Conservation (phyloP, 2,113 vertebrate species). For the Mastomys natalensis region DNA sequence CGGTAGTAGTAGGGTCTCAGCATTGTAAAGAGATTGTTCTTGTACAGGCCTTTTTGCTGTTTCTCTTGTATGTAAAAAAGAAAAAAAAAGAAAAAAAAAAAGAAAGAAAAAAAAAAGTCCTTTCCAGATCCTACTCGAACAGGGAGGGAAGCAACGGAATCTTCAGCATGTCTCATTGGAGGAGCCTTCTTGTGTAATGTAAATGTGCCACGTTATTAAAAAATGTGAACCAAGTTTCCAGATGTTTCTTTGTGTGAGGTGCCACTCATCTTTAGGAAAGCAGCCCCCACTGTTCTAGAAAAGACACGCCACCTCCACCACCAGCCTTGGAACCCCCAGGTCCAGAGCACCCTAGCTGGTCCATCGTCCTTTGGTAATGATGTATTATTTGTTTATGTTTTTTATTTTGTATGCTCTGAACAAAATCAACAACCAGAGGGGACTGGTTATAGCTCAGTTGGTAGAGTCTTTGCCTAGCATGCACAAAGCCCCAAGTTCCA, state of each 20-base stretch:
- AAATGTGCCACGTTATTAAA: conserved; percentile 99
- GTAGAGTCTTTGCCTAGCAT: background rate
- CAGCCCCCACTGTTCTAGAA: background rate
- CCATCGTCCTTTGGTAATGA: background rate
- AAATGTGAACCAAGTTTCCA: conserved; percentile 96
- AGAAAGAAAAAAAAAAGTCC: conserved; percentile 87
- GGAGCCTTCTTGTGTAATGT: conserved; percentile 97
- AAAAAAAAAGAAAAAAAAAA: background rate
- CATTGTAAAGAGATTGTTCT: conserved; percentile 99
- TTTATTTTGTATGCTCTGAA: background rate
- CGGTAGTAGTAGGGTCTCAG: conserved; percentile 96
- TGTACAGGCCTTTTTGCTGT: conserved; percentile 94
- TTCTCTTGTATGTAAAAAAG: conserved; percentile 94
- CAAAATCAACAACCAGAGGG: background rate
- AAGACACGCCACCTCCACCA: background rate
- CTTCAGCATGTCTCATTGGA: conserved; percentile 99
- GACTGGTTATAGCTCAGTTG: background rate
- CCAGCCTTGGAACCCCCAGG: background rate
- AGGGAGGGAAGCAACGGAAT: conserved; percentile 94
- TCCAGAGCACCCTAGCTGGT: background rate
- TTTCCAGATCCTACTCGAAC: conserved; percentile 97
- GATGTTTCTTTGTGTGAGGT: conserved; percentile 87
- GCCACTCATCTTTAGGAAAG: background rate
- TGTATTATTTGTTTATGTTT: background rate
- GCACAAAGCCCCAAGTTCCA: background rate